These are phyloP conservation scores for Petromus typicus DNA, from an alignment of 2,113 vertebrate genomes.

Conservation along the genomic window DNA sequence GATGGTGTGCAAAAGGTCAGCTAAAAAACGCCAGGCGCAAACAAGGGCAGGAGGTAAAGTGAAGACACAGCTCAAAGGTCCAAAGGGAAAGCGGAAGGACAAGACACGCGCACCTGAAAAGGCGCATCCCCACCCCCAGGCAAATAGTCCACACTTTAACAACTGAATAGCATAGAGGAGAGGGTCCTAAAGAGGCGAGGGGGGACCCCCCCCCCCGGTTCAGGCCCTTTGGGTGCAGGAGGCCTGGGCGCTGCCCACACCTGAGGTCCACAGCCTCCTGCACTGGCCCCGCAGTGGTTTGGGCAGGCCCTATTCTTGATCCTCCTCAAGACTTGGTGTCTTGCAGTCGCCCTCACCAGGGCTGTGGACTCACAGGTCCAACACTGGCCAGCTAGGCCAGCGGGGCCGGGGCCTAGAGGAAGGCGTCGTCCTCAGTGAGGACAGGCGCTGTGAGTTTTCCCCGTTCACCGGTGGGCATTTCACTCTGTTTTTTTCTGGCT, in stretches of 20 bases:
- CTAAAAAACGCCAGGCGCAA: slow-evolving; percentile 7
- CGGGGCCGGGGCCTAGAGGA: no score
- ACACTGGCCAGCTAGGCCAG: no score
- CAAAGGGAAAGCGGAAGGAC: neutral
- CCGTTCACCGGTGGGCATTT: no score
- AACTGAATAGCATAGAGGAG: neutral
- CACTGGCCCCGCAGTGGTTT: neutral
- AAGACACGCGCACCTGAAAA: neutral
- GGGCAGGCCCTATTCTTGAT: neutral
- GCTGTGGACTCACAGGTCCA: no score
- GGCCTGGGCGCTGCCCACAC: neutral
- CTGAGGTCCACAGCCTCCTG: neutral
- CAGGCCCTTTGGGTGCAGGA: neutral
- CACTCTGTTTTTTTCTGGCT: neutral
- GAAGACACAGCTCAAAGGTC: slow-evolving; percentile 62
- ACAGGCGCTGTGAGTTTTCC: no score
- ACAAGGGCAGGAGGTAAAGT: slow-evolving; percentile 29
- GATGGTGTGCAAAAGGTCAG: neutral
- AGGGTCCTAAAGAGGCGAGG: neutral
- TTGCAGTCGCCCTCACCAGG: neutral
- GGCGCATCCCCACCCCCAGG: neutral
- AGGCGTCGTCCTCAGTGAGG: no score
- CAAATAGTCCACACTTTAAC: slow-evolving; percentile 28
- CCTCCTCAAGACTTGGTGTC: neutral
- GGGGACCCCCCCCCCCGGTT: accelerated